Evolutionary conservation across 2,113 vertebrate genomes (phyloP).

Genomic region (Scomber japonicus): DNA sequence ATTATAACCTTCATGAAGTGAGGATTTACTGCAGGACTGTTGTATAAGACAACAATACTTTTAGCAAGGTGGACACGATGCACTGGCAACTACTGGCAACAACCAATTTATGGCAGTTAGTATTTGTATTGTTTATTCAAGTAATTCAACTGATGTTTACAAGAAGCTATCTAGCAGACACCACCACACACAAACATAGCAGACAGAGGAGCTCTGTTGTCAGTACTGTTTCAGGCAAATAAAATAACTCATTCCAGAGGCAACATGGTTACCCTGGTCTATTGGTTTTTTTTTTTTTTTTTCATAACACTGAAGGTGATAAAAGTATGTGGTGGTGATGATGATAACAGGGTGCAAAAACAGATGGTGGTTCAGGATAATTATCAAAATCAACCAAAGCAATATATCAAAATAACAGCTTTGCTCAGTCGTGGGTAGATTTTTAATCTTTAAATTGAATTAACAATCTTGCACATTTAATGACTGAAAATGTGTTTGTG

Average conservation of each 20-base stretch:
- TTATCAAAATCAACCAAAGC: neutral
- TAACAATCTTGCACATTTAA: neutral
- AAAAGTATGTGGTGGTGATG: conserved; percentile 15
- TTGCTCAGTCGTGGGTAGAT: neutral
- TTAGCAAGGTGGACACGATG: no score
- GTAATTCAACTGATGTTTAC: no score
- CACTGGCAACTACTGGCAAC: no score
- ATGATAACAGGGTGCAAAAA: neutral
- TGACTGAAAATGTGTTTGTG: neutral
- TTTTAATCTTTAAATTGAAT: neutral
- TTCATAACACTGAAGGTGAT: neutral
- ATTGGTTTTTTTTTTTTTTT: conserved; percentile 24
- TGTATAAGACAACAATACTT: no score
- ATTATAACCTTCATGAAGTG: no score
- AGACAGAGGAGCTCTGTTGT: conserved; percentile 71
- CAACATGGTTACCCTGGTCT: conserved; percentile 23
- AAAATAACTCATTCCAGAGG: conserved; percentile 45
- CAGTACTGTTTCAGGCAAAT: conserved; percentile 39
- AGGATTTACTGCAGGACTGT: no score
- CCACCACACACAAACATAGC: conserved; percentile 48
- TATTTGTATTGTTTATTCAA: no score
- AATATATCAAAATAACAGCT: neutral
- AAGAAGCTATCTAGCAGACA: neutral
- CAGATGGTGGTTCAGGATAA: neutral
- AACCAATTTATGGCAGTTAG: no score